These are phyloP conservation scores for Passer domesticus DNA, from an alignment of 2,113 vertebrate genomes.

Conservation along the genomic window DNA sequence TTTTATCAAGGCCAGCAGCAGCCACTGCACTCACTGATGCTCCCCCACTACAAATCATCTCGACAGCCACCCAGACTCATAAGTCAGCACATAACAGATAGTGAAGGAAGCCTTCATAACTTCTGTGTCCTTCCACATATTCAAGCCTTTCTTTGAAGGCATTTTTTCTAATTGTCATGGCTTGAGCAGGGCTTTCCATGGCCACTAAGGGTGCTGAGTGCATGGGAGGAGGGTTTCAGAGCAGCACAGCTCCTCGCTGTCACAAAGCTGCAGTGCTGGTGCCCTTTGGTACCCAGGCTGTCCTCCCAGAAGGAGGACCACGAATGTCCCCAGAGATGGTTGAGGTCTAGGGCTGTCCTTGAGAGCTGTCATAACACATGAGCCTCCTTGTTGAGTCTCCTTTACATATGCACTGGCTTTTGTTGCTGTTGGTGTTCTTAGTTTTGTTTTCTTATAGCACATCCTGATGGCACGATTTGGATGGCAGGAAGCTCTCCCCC, in stretches of 20 bases:
- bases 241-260: neutral
- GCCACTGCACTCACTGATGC: neutral
- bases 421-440: neutral
- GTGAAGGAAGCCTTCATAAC: neutral
- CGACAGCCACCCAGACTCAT: neutral
- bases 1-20: neutral
- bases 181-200: neutral
- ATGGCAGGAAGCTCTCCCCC: neutral
- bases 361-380: neutral
- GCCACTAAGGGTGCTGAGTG: neutral
- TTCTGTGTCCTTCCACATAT: neutral
- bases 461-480: neutral
- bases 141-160: neutral
- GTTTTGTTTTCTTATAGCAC: neutral
- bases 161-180: neutral
- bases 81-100: neutral
- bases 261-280: neutral
- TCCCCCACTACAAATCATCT: neutral
- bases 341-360: neutral
- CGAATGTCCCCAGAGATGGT: rapidly evolving
- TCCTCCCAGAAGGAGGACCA: neutral
- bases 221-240: neutral
- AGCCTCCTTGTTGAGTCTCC: rapidly evolving
- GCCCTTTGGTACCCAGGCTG: neutral
- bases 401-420: neutral